Evolutionary conservation across 2,888 invertebrate species (phyloP).

Genomic region (Stenotaenia linearis): DNA sequence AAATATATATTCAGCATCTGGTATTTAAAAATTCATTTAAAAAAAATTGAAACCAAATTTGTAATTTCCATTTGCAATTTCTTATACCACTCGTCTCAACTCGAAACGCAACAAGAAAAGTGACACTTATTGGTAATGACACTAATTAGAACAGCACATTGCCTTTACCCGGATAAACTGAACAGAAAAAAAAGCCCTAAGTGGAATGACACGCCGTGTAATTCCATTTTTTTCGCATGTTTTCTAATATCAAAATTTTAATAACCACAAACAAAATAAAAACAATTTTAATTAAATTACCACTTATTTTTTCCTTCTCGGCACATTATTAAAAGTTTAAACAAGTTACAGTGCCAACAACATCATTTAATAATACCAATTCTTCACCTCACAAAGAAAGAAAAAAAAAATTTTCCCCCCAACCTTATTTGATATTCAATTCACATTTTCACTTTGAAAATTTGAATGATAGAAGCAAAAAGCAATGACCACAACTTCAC

Average conservation of each 20-base stretch:
- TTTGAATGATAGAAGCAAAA: background rate
- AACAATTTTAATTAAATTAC: background rate
- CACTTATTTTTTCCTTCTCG: background rate
- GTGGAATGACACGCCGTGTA: background rate
- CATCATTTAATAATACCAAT: background rate
- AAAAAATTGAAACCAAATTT: background rate
- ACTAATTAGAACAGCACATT: background rate
- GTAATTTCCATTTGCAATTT: background rate
- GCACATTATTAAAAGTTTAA: background rate
- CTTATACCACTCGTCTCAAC: background rate
- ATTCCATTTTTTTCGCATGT: background rate
- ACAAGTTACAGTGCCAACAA: background rate
- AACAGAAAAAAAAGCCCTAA: background rate
- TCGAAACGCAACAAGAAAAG: background rate
- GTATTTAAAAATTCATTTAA: background rate
- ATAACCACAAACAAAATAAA: background rate
- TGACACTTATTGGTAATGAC: background rate
- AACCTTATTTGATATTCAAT: background rate
- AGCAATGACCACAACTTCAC: conserved; percentile 12
- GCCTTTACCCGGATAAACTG: background rate
- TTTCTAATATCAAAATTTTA: background rate
- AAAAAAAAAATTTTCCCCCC: background rate
- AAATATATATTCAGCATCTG: too few relatives aligned
- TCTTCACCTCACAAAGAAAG: background rate
- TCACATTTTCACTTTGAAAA: background rate